These are phyloP conservation scores for Troglohyphantes excavatus DNA, from an alignment of 2,888 invertebrate genomes.

Conservation along the genomic window DNA sequence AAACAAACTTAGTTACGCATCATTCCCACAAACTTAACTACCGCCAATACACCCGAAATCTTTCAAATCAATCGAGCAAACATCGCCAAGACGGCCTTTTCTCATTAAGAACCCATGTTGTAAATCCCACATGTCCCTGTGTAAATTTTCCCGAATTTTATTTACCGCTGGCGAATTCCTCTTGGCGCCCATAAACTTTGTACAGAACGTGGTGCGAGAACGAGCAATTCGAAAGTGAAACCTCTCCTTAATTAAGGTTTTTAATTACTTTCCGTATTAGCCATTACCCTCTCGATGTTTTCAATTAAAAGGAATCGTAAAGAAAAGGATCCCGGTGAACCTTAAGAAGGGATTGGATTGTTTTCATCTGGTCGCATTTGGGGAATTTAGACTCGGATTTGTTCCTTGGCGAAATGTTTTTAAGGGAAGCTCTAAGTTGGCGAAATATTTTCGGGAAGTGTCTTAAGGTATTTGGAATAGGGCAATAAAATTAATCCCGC, in stretches of 20 bases:
- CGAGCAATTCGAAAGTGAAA: conserved; percentile 27
- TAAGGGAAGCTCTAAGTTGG: not conserved
- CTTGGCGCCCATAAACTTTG: not conserved
- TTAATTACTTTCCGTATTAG: conserved; percentile 40
- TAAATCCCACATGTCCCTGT: not conserved
- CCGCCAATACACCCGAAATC: too few relatives aligned
- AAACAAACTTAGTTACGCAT: too few relatives aligned
- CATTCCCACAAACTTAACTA: too few relatives aligned
- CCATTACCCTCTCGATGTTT: conserved; percentile 22
- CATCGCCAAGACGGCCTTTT: too few relatives aligned
- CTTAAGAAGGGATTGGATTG: not conserved
- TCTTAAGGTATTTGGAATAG: not conserved
- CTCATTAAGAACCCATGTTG: not conserved
- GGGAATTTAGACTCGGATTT: not conserved
- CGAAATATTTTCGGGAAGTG: not conserved
- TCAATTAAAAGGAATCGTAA: conserved; percentile 37
- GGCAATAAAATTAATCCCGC: not conserved
- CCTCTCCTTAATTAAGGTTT: conserved; percentile 37
- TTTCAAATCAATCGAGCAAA: too few relatives aligned
- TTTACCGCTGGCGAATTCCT: not conserved
- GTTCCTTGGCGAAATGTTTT: not conserved
- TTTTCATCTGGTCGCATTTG: not conserved
- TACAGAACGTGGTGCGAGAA: not conserved
- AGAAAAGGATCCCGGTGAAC: not conserved
- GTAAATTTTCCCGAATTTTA: conserved; percentile 20